Conservation (phyloP, 2,797 vertebrate species). For the Platalea minor region DNA sequence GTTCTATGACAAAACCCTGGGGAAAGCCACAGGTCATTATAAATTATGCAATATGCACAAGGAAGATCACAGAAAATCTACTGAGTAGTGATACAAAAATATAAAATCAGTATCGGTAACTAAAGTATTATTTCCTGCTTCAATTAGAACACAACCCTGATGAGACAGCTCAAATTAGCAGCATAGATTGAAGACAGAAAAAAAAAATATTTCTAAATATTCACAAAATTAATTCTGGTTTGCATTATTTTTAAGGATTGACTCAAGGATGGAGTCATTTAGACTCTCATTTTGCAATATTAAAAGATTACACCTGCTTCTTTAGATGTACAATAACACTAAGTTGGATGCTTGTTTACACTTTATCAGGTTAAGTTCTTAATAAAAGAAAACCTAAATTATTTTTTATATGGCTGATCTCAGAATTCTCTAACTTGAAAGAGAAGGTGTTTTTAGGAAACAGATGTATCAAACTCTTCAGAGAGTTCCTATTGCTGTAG, state of each 20-base stretch:
- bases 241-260: not conserved
- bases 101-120: not conserved
- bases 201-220: not conserved
- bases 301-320: not conserved
- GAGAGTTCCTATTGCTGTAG: not conserved
- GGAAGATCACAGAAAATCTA: not conserved
- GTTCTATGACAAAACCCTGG: constrained; percentile 97
- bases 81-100: not conserved
- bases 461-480: not conserved
- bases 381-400: not conserved
- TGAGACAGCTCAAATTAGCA: not conserved
- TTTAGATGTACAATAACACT: not conserved
- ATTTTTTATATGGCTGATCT: not conserved
- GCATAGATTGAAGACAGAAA: not conserved
- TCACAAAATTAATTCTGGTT: not conserved
- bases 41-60: not conserved
- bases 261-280: not conserved
- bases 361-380: not conserved
- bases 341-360: not conserved
- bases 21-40: constrained; percentile 21
- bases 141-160: not conserved
- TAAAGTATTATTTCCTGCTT: constrained; percentile 16
- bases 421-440: not conserved
- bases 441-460: not conserved
- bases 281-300: not conserved